Percentiles rank a stretch among this genome's conserved stretches.
Conservation (phyloP, 2,797 vertebrate species). For the Xenentodon cancila region DNA sequence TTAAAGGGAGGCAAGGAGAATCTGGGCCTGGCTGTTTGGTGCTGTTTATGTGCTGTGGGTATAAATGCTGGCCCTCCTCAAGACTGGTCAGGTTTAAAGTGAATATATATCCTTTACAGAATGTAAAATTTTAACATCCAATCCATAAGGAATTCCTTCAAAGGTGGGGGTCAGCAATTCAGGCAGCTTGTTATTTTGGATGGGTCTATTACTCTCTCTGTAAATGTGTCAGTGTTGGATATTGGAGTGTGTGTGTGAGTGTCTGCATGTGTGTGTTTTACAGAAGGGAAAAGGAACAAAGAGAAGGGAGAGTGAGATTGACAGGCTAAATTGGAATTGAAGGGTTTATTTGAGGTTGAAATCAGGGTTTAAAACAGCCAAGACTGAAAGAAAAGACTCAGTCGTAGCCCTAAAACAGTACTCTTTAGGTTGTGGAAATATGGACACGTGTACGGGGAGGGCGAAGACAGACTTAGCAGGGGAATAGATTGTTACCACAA, state of each 20-base stretch:
- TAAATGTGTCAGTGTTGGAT: conserved; percentile 43
- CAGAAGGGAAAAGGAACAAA: conserved; percentile 20
- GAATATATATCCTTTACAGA: background rate
- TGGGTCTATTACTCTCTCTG: conserved; percentile 9
- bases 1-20: background rate
- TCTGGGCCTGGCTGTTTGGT: background rate
- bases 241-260: conserved; percentile 30
- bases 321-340: conserved; percentile 72
- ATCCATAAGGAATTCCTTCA: conserved; percentile 34
- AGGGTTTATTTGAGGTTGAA: conserved; percentile 57
- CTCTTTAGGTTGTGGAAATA: conserved; percentile 37
- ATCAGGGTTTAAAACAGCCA: conserved; percentile 51
- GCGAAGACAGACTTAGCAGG: conserved; percentile 28
- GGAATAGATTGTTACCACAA: conserved; percentile 37
- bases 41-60: conserved; percentile 32
- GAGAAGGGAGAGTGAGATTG: conserved; percentile 59
- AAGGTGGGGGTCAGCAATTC: conserved; percentile 52
- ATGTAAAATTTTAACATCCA: background rate
- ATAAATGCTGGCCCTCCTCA: conserved; percentile 18
- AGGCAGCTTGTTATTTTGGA: conserved; percentile 61
- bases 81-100: conserved; percentile 36
- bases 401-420: conserved; percentile 46
- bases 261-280: conserved; percentile 11
- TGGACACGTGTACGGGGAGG: conserved; percentile 41
- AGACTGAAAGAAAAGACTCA: conserved; percentile 38